These are phyloP conservation scores for Poeciliopsis occidentalis DNA, from an alignment of 2,113 vertebrate species.

Conservation along the genomic window DNA sequence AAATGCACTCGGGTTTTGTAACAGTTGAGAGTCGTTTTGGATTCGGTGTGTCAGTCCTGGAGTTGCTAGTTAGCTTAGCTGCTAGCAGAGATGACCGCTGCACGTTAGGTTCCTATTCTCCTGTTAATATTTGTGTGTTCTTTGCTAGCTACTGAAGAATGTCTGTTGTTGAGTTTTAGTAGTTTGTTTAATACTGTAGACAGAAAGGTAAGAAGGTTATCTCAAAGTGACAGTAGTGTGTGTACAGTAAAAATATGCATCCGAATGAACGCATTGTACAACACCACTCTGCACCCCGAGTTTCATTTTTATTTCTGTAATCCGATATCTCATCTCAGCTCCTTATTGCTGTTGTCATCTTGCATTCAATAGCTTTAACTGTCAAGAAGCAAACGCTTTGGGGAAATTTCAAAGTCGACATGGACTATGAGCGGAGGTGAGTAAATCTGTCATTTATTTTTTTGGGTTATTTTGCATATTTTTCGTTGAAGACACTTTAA, in stretches of 20 bases:
- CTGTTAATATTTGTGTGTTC: background rate
- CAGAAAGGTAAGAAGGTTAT: background rate
- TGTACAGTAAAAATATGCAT: background rate
- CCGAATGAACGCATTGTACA: background rate
- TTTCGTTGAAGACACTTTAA: background rate
- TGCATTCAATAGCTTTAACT: background rate
- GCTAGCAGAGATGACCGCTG: slow-evolving; percentile 66
- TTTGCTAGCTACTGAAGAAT: background rate
- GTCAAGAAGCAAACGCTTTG: slow-evolving; percentile 14
- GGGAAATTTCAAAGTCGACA: slow-evolving; percentile 36
- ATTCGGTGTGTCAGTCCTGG: background rate
- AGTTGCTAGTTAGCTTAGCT: slow-evolving; percentile 52
- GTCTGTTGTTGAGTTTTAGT: background rate
- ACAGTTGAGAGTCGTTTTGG: background rate
- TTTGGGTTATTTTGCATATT: background rate
- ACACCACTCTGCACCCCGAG: background rate
- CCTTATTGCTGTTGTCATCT: background rate
- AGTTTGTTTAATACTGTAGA: background rate
- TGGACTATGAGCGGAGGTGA: slow-evolving; percentile 80
- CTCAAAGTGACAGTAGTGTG: slow-evolving; percentile 25
- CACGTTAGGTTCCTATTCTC: slow-evolving; percentile 37
- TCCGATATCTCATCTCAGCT: background rate
- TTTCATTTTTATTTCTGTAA: background rate
- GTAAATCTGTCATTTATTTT: slow-evolving; percentile 7
- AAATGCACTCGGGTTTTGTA: background rate